These are phyloP conservation scores for Caranx ignobilis DNA, from an alignment of 2,113 vertebrate species.

Conservation along the genomic window DNA sequence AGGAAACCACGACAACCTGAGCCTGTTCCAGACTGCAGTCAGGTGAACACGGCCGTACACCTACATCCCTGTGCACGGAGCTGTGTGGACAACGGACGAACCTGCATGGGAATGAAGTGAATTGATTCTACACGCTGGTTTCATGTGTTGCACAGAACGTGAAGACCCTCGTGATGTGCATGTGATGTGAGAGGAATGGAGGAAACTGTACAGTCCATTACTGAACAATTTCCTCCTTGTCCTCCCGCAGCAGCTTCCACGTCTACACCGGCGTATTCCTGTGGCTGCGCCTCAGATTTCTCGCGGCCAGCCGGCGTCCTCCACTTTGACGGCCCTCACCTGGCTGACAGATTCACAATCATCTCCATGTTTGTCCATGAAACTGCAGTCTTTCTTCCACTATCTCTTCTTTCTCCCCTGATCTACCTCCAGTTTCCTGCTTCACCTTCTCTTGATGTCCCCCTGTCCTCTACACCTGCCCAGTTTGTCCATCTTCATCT, in stretches of 20 bases:
- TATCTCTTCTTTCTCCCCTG: too few relatives aligned
- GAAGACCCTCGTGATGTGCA: slow-evolving; percentile 19
- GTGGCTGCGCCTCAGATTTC: background rate
- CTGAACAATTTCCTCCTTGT: slow-evolving; percentile 22
- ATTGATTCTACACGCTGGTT: background rate
- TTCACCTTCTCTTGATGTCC: background rate
- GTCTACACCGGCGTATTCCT: background rate
- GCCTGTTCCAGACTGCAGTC: too few relatives aligned
- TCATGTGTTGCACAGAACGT: background rate
- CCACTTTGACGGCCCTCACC: background rate
- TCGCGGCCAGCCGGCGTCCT: background rate
- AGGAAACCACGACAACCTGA: too few relatives aligned
- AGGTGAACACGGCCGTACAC: background rate
- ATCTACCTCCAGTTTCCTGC: background rate
- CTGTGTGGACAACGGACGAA: background rate
- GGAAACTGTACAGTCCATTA: background rate
- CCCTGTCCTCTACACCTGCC: background rate
- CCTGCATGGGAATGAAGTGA: background rate
- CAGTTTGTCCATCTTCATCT: background rate
- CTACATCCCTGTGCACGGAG: background rate
- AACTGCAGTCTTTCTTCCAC: too few relatives aligned
- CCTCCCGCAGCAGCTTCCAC: background rate
- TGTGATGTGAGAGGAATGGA: background rate
- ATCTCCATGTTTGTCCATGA: background rate
- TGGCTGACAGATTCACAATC: background rate